Base-by-base conservation (phyloP, 1,140 invertebrate genomes). In the Sycophaga agraensis region DNA sequence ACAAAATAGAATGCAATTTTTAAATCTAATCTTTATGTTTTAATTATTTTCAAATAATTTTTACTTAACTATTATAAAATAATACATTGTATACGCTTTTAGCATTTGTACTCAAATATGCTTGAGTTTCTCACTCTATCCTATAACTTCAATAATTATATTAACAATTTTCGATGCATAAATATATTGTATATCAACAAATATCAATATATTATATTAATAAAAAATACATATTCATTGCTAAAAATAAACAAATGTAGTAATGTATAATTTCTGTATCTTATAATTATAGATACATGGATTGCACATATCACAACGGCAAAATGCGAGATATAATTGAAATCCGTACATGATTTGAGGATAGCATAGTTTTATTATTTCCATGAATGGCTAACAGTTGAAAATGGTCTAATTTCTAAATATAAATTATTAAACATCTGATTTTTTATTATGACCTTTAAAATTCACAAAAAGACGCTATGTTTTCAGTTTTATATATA, bases 251-350 rank as follows among this genome's bases (percentile, higher is more conserved):
- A 28, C n/a, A 28, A 48, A 49, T 31, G 16, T 17, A 49, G 28
- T 31, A 31, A 17, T 11, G 17, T 31, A 31, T 17, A 17, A 31
- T 31, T 14, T 31, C 22, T 8, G 16, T 16, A 49, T 49, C 19
- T 6, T 31, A 28, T 49, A 31, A 49, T 17, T 49, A 1, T 31
- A 8, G 21, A 26, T 51, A 21, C 50, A 42, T 40, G 48, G 31
- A 39, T 59, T 51, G 14, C 46, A 31, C 43, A 46, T 50, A 50
- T 50, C 35, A 59, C 57, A 59, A 51, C 12, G 22, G n/a, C 21
- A 46, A n/a, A 35, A 45, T 12, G 22, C 12, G 43, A 46, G 16
- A 34, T 45, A 17, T 45, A 57, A 49, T 31, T 49, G 12, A 31
- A 31, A 11, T 26, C 5, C 28, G 4, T 39, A 39, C 16, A 11